Evolutionary conservation across 2,888 invertebrate species (phyloP), one percentile per base, ranked within the genome.

Genomic region (Rhyacophila evoluta): DNA sequence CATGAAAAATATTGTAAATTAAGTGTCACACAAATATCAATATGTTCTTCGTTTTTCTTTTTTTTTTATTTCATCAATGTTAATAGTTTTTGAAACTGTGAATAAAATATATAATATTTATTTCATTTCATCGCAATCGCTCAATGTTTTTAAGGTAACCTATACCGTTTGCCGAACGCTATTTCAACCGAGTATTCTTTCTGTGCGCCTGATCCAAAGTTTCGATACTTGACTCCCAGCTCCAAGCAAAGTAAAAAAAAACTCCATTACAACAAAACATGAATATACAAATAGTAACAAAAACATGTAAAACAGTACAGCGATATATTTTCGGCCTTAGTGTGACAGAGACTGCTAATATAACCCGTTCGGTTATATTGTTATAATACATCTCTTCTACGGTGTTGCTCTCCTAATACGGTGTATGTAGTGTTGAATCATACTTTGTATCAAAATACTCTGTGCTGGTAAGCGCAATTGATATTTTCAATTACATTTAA

Each of bases 371-470:
- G 11, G 33, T 15, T 2, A 27, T 38, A 38, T 11, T 27, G 29
- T 19, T 1, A 28, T n/a, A 19, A 70, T 25, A n/a, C n/a, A 72
- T 39, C 72, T 72, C 72, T 29, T 72, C 25, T n/a, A 27, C 4
- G 38, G 27, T 15, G 37, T 29, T 79, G 79, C 38, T 69, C 76
- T 73, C 79, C 79, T 79, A 74, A 55, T 77, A 68, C 55, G 10
- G 79, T 55, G 79, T 77, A 79, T 74, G 79, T 74, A 77, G 70
- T 36, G n/a, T 69, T 29, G 41, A 72, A 72, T 79, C 79, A 79
- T 79, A 79, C 79, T 72, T 71, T 79, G 74, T 73, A 78, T 36
- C 55, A 19, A 55, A 67, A 74, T 74, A 38, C n/a, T 74, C 38
- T 11, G 74, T 68, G n/a, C 74, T 33, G 29, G 29, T 36, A 39